A percentile compares a stretch with the other conserved stretches of the same genome.
These are phyloP conservation scores for Barnardius zonarius DNA, from an alignment of 2,113 vertebrate species.

Conservation along the genomic window DNA sequence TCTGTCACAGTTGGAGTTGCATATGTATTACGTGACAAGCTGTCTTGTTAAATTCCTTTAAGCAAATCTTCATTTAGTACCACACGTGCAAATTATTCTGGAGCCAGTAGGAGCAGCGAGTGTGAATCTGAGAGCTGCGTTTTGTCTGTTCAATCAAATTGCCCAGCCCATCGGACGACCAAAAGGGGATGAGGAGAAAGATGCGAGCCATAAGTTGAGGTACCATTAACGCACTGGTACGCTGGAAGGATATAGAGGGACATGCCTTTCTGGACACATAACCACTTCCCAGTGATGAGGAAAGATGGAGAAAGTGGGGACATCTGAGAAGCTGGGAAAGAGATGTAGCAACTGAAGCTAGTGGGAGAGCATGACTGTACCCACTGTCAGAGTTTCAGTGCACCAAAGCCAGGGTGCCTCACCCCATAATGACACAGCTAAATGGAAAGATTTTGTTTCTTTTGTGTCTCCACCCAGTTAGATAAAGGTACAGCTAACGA, in stretches of 20 bases:
- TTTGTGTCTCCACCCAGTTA: conserved; percentile 62
- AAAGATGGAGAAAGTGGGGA: neutral
- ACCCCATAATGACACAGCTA: conserved; percentile 63
- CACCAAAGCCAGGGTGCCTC: conserved; percentile 52
- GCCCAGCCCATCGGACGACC: neutral
- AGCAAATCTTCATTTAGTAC: neutral
- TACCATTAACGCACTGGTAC: accelerated
- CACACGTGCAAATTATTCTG: neutral
- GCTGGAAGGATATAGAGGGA: neutral
- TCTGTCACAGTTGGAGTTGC: neutral
- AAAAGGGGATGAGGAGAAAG: neutral
- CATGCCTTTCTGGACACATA: neutral
- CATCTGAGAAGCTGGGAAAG: neutral
- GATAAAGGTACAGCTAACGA: conserved; percentile 55
- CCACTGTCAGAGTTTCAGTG: conserved; percentile 64
- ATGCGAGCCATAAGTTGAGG: accelerated
- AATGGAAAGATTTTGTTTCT: conserved; percentile 62
- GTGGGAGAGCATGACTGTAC: conserved; percentile 54
- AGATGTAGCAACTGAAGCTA: conserved; percentile 34
- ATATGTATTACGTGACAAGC: neutral
- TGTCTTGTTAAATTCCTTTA: neutral
- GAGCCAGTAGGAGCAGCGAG: neutral
- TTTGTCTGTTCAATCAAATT: neutral
- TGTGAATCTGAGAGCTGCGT: neutral
- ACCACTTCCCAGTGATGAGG: neutral